Percentiles rank a stretch among this genome's conserved stretches.
Evolutionary conservation across 2,113 vertebrate species (phyloP).

Genomic region (Rafetus swinhoei): DNA sequence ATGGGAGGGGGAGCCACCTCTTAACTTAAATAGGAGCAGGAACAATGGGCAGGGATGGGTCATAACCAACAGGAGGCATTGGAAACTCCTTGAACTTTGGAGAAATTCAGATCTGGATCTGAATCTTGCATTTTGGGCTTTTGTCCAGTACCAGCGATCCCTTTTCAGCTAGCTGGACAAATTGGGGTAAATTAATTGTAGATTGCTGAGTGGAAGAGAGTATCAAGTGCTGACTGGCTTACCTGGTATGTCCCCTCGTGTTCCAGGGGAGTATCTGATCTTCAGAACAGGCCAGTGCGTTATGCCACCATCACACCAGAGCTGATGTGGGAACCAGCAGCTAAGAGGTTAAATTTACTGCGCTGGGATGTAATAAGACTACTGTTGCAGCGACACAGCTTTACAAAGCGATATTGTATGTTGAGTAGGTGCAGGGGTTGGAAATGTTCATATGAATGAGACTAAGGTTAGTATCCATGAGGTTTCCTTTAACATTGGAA

Average conservation of each 20-base stretch:
- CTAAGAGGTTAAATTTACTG: not conserved
- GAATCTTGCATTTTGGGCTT: not conserved
- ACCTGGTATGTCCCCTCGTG: not conserved
- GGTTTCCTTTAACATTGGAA: not conserved
- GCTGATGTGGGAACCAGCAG: not conserved
- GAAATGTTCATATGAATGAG: not conserved
- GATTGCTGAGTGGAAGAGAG: not conserved
- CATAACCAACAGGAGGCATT: not conserved
- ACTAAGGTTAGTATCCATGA: not conserved
- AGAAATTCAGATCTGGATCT: constrained; percentile 6
- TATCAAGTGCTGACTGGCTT: not conserved
- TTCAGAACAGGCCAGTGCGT: not conserved
- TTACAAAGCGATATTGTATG: not conserved
- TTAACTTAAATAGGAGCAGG: constrained; percentile 2
- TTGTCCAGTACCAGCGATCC: not conserved
- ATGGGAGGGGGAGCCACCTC: not conserved
- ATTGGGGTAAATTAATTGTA: not conserved
- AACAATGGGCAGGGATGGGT: not conserved
- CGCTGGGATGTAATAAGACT: not conserved
- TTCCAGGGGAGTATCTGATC: not conserved
- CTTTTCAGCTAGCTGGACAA: not conserved
- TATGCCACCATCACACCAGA: not conserved
- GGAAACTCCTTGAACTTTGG: not conserved
- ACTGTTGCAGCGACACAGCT: not conserved
- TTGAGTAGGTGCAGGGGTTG: not conserved